phyloP scores from a whole-genome alignment of 2,113 vertebrate genomes.

The Chaetodon auriga region DNA sequence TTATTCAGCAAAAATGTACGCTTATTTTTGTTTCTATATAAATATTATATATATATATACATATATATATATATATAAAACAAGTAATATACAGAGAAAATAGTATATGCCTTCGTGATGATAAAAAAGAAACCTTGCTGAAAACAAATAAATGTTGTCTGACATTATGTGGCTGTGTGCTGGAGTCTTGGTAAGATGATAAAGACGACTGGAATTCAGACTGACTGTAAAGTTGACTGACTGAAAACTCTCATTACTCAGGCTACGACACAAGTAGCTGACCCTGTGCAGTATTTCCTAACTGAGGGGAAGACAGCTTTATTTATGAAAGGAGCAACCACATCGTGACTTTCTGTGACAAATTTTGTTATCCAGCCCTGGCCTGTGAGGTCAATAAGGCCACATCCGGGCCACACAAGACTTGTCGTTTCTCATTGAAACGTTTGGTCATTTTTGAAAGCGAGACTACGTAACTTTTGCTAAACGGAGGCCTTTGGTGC shows the following conservation, averaged over 20 bases:
- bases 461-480: slow-evolving; percentile 42
- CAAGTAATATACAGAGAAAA: slow-evolving; percentile 79
- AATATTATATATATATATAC: slow-evolving; percentile 67
- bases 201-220: slow-evolving; percentile 54
- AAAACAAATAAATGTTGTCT: slow-evolving; percentile 86
- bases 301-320: slow-evolving; percentile 8
- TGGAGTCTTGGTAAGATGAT: slow-evolving; percentile 73
- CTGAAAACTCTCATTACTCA: slow-evolving; percentile 43
- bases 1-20: slow-evolving; percentile 83
- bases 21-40: slow-evolving; percentile 82
- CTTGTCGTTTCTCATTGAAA: slow-evolving; percentile 23
- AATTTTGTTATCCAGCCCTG: slow-evolving; percentile 11
- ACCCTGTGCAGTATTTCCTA: slow-evolving; percentile 54
- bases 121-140: slow-evolving; percentile 78
- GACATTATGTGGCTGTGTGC: slow-evolving; percentile 81
- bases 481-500: background rate
- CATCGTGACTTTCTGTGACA: slow-evolving; percentile 40
- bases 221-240: slow-evolving; percentile 5
- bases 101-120: slow-evolving; percentile 85
- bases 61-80: slow-evolving; percentile 45
- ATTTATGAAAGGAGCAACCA: slow-evolving; percentile 52
- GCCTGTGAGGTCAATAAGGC: slow-evolving; percentile 22
- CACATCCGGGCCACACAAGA: background rate
- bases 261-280: slow-evolving; percentile 44
- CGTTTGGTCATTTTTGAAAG: slow-evolving; percentile 29